Percentiles rank a stretch among this genome's conserved stretches.
These are phyloP conservation scores for Noctua fimbriata DNA, from an alignment of 2,888 invertebrate genomes.

Conservation along the genomic window DNA sequence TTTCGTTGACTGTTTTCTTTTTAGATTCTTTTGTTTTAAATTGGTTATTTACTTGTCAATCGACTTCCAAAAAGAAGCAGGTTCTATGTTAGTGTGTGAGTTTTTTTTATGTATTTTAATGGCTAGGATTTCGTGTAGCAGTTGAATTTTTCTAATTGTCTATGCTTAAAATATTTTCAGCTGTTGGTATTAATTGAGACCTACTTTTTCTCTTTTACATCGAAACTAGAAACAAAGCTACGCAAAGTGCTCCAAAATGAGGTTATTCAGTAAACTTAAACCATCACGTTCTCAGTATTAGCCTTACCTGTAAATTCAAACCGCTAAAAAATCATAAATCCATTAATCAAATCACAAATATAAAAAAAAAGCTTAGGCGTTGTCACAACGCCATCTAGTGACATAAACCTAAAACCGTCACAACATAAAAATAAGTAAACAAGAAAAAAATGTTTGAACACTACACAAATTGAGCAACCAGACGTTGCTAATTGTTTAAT, in stretches of 20 bases:
- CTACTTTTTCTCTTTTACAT: background rate
- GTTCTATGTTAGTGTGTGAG: background rate
- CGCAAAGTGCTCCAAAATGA: no score
- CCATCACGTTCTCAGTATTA: background rate
- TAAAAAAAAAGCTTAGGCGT: no score
- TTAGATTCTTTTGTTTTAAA: background rate
- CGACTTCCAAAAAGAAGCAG: background rate
- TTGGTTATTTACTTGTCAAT: background rate
- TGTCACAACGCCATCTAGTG: no score
- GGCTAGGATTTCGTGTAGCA: no score
- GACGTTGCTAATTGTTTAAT: constrained; percentile 70
- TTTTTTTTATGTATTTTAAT: no score
- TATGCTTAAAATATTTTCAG: no score
- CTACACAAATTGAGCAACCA: constrained; percentile 64
- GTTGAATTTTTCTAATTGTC: no score
- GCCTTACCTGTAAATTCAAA: no score
- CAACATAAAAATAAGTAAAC: constrained; percentile 45
- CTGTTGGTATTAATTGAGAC: background rate
- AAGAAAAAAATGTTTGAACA: constrained; percentile 43
- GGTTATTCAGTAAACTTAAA: background rate
- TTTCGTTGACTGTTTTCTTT: background rate
- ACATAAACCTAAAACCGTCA: background rate
- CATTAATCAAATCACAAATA: background rate
- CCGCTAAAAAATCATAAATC: background rate
- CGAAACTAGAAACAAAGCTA: background rate